Percentiles rank a stretch among this genome's conserved stretches.
Evolutionary conservation across 2,797 vertebrate genomes (phyloP).

Genomic region (Acrossocheilus fasciatus): DNA sequence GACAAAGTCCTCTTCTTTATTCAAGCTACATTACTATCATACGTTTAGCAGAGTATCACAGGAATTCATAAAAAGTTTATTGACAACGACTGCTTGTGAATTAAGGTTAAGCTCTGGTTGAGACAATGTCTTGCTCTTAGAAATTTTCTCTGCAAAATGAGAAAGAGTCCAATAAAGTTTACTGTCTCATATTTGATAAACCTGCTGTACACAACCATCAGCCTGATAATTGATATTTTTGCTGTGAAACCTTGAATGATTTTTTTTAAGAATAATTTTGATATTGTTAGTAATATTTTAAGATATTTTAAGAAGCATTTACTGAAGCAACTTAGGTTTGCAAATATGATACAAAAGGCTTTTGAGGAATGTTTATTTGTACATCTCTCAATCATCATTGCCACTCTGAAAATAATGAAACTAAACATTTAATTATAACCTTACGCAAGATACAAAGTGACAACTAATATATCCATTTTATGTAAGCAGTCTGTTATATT

Average conservation of each 20-base stretch:
- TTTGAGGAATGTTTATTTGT: neutral
- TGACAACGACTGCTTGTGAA: conserved; percentile 20
- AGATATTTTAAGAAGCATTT: neutral
- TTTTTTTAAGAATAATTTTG: neutral
- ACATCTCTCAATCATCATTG: neutral
- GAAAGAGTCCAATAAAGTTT: neutral
- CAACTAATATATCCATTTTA: neutral
- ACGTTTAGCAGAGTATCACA: neutral
- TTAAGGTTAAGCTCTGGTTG: conserved; percentile 20
- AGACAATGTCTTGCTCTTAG: conserved; percentile 2
- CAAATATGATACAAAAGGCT: neutral
- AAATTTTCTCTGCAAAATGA: neutral
- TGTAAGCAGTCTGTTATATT: neutral
- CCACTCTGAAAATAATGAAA: neutral
- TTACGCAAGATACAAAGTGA: neutral
- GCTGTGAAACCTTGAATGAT: neutral
- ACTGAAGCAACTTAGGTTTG: neutral
- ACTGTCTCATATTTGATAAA: neutral
- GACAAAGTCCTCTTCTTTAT: neutral
- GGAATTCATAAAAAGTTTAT: neutral
- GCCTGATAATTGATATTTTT: neutral
- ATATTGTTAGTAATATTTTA: neutral
- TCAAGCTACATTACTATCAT: conserved; percentile 6
- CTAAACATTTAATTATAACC: neutral
- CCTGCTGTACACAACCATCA: neutral